Base-by-base conservation (phyloP, 2,113 vertebrate species). In the Callionymus lyra region DNA sequence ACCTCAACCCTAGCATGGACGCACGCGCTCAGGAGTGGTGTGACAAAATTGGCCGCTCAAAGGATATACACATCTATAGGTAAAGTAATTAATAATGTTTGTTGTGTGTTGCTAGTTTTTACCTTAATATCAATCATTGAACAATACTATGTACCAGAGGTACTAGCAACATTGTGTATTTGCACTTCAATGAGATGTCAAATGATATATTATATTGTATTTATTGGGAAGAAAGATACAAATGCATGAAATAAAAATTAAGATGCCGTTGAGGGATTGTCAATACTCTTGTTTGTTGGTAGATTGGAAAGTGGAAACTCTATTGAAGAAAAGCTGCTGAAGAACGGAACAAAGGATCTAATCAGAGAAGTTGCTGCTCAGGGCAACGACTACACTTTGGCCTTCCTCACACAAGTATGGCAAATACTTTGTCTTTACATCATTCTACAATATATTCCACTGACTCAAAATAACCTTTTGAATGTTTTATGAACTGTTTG, bases 41-140 rank as follows among this genome's bases (percentile, higher is more conserved):
- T 40, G 91, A 94, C 70, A 88, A 86, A 67, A 91, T 95, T 44
- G 90, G 91, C 4, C 89, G 90, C n/a, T 88, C 87, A 54, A 93
- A 93, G 68, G 92, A 95, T 62, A 88, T 95, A 59, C 91, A 95
- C 64, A 93, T 95, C 65, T 95, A 95, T 85, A 91, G 92, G 92
- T 95, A 53, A 79, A 18, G 11, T 43, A 33, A 34, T 38, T n/a
- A n/a, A n/a, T n/a, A n/a, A n/a, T n/a, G n/a, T n/a, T n/a, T n/a
- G n/a, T n/a, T n/a, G n/a, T n/a, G n/a, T n/a, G n/a, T n/a, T n/a
- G n/a, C n/a, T n/a, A n/a, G n/a, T n/a, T n/a, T n/a, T n/a, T n/a
- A n/a, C n/a, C n/a, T n/a, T n/a, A n/a, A n/a, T n/a, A n/a, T n/a
- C n/a, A n/a, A n/a, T n/a, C n/a, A n/a, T n/a, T n/a, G n/a, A n/a